A percentile compares a stretch with the other conserved stretches of the same genome.
Evolutionary conservation across 35 echinoderm and acorn worm genomes (phyloP).

Genomic region (Diadema setosum): DNA sequence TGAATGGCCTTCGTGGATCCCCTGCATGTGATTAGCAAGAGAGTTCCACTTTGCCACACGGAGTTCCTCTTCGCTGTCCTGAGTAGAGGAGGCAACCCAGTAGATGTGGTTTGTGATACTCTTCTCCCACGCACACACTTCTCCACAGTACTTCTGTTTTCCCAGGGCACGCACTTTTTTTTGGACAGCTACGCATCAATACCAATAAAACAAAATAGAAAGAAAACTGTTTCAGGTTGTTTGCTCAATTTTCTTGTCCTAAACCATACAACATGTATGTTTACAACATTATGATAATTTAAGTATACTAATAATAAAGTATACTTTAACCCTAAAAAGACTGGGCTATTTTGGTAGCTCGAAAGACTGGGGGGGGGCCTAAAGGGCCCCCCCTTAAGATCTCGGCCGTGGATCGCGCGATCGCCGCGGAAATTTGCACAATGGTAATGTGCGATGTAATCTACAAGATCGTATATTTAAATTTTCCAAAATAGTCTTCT

Average conservation of each 20-base stretch:
- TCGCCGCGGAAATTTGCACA: too few species aligned
- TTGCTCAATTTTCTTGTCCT: background rate
- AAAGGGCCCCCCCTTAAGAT: too few species aligned
- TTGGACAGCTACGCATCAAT: constrained; percentile 31
- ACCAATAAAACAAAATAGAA: background rate
- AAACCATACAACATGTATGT: background rate
- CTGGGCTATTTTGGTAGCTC: background rate
- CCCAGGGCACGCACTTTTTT: constrained; percentile 48
- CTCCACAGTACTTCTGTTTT: constrained; percentile 39
- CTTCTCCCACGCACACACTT: constrained; percentile 15
- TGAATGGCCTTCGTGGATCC: constrained; percentile 1
- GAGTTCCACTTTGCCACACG: constrained; percentile 22
- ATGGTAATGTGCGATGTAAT: too few species aligned
- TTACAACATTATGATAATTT: background rate
- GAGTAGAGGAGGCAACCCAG: constrained; percentile 39
- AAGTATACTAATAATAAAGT: background rate
- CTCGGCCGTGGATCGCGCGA: too few species aligned
- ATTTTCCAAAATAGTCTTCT: too few species aligned
- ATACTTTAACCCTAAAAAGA: background rate
- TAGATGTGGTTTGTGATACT: constrained; percentile 45
- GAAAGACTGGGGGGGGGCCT: too few species aligned
- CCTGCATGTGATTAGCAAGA: constrained; percentile 34
- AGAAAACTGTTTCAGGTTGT: too few species aligned
- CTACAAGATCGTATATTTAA: too few species aligned
- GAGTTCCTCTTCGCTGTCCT: background rate